Base-by-base conservation (phyloP, 2,888 invertebrate species). In the Rhodophaea formosa region DNA sequence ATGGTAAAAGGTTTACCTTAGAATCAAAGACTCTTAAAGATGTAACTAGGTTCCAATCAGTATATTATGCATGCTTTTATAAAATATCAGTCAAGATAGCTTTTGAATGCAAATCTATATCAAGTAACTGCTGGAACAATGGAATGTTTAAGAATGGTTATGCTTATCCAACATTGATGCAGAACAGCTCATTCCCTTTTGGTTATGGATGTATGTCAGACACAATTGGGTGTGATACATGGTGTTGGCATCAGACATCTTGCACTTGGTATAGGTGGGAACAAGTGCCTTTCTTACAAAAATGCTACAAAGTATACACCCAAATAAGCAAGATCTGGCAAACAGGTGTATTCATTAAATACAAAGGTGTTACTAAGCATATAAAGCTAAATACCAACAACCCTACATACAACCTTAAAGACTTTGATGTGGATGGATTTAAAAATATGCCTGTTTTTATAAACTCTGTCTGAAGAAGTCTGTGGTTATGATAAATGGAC, bases 171-270 rank as follows among this genome's bases (percentile, higher is more conserved):
- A 7, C 15, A 5, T n/a, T 54, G 2, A 35, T 44, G 12, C 3
- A 5, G 8, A 14, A 43, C 8, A 23, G 12, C n/a, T 23, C 43
- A 17, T 44, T 39, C 29, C 54, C 54, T 29, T 3, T 5, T 44
- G 44, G 54, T 8, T 44, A 54, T 54, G 54, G 54, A 29, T 54
- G 54, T 30, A 16, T 43, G 23, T 54, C 54, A 14, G 54, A 42
- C 12, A 43, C 54, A 14, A 17, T 54, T n/a, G 54, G 54, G 7
- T 53, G 53, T 53, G 54, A 54, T 23, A 54, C 44, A n/a, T 54
- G 29, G 39, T 54, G 54, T 23, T 44, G 43, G 44, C 54, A 54
- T 30, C 54, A 54, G 14, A 45, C 49, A 3, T 17, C 49, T 8
- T 49, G 49, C 49, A 49, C 49, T 1, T 49, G 49, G 49, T 49